Evolutionary conservation across 2,797 vertebrate species (phyloP).

Genomic region (Pristis pectinata): DNA sequence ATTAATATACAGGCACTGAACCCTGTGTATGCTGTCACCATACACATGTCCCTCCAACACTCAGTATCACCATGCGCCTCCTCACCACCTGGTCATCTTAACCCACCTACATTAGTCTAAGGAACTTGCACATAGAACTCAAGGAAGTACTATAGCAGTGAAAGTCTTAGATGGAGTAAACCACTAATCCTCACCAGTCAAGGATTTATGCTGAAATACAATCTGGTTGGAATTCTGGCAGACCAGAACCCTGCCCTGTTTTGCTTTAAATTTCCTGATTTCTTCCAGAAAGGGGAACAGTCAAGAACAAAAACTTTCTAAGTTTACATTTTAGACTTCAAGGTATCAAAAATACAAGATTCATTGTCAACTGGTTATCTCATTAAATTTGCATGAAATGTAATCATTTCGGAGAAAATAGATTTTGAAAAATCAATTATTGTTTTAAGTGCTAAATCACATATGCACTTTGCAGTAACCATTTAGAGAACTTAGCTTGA

Average conservation of each 20-base stretch:
- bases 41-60: too few species aligned
- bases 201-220: not conserved
- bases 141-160: not conserved
- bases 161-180: not conserved
- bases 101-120: not conserved
- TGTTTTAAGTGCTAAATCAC: constrained; percentile 30
- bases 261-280: not conserved
- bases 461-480: constrained; percentile 28
- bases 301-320: not conserved
- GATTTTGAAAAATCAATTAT: constrained; percentile 27
- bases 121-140: not conserved
- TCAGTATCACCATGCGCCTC: not conserved
- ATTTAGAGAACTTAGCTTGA: not conserved
- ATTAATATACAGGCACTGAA: not conserved
- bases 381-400: constrained; percentile 26
- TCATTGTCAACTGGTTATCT: not conserved
- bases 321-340: not conserved
- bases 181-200: too few species aligned
- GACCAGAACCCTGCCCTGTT: not conserved
- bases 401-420: constrained; percentile 23
- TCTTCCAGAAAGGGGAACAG: not conserved
- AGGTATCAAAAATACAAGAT: constrained; percentile 9
- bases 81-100: not conserved
- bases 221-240: not conserved
- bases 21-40: too few species aligned